Conservation (phyloP, 2,113 vertebrate genomes). For the Triplophysa dalaica region DNA sequence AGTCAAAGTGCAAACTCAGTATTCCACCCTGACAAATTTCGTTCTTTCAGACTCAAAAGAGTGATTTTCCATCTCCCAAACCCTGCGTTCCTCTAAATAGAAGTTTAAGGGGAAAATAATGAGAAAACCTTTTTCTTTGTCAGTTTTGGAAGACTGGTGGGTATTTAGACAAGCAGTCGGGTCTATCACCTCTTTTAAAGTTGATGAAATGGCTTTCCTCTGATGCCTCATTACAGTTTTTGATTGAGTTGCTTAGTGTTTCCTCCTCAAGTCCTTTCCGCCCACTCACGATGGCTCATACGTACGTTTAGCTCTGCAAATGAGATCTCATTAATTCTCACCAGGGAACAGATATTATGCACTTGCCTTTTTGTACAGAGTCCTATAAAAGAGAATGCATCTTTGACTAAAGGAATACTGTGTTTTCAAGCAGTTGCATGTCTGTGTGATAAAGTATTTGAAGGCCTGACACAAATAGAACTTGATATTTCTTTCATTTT, state of each 20-base stretch:
- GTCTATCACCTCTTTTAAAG: slow-evolving; percentile 28
- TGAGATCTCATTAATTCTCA: slow-evolving; percentile 16
- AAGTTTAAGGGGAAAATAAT: slow-evolving; percentile 20
- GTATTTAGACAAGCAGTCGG: slow-evolving; percentile 3
- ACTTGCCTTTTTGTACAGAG: slow-evolving; percentile 3
- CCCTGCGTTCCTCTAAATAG: not conserved
- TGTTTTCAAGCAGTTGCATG: not conserved
- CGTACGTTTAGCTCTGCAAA: not conserved
- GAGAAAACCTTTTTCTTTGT: slow-evolving; percentile 2
- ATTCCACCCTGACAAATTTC: slow-evolving; percentile 10
- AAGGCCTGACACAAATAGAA: not conserved
- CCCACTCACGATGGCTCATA: slow-evolving; percentile 7
- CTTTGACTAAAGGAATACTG: not conserved
- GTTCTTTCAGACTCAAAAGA: not conserved
- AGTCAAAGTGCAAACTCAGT: slow-evolving; percentile 3
- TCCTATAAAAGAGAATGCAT: not conserved
- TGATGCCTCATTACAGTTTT: slow-evolving; percentile 11
- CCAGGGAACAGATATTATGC: not conserved
- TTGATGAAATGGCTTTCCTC: slow-evolving; percentile 30
- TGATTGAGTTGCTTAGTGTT: slow-evolving; percentile 24
- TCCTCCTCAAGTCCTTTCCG: not conserved
- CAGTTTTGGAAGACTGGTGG: slow-evolving; percentile 2
- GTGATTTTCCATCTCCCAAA: slow-evolving; percentile 3
- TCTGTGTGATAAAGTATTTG: not conserved
- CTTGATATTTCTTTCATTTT: not conserved